A percentile compares a stretch with the other conserved stretches of the same genome.
Evolutionary conservation across 1,140 invertebrate genomes (phyloP).

Genomic region (Araneus ventricosus): DNA sequence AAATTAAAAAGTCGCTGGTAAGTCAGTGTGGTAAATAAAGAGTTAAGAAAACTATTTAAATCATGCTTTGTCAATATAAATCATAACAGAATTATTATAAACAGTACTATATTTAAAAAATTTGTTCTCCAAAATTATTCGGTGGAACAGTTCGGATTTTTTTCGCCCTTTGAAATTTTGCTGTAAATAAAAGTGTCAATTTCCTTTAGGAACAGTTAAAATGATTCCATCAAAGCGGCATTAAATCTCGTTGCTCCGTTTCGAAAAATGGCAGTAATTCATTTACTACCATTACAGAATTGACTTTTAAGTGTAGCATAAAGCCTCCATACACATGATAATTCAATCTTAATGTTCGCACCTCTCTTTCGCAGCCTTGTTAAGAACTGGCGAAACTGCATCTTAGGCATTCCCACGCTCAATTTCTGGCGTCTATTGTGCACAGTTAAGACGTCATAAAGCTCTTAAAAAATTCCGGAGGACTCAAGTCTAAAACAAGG

Average conservation of each 20-base stretch:
- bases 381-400: neutral
- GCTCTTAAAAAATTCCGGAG: neutral
- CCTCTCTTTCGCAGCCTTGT: neutral
- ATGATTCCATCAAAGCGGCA: neutral
- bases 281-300: neutral
- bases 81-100: too few relatives aligned
- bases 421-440: neutral
- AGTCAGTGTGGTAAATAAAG: too few relatives aligned
- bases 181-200: too few relatives aligned
- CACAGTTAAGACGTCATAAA: constrained; percentile 30
- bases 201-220: too few relatives aligned
- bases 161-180: neutral
- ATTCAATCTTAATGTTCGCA: neutral
- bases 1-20: too few relatives aligned
- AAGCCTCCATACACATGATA: neutral
- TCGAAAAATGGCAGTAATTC: neutral
- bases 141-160: neutral
- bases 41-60: too few relatives aligned
- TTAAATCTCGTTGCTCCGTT: neutral
- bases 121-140: neutral
- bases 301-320: constrained; percentile 7
- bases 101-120: too few relatives aligned
- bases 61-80: too few relatives aligned
- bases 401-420: neutral
- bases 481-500: neutral